Percentiles rank a stretch among this genome's conserved stretches.
Evolutionary conservation across 2,113 vertebrate species (phyloP).

Genomic region (Orientallactaga bullata): DNA sequence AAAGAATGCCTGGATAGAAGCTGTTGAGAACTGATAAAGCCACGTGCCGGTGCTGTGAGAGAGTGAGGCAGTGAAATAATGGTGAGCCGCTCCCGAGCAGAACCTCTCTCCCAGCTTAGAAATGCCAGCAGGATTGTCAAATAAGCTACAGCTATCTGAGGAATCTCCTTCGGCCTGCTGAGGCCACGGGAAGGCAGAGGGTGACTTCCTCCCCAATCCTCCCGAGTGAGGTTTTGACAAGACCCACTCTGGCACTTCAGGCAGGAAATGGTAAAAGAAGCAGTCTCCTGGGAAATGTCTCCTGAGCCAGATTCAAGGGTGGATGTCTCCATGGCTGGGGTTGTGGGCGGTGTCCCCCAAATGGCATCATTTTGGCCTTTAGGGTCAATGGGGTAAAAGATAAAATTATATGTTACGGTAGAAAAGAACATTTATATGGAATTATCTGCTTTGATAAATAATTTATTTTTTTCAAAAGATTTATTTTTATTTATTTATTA

Average conservation of each 20-base stretch:
- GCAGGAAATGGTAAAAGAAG: not conserved
- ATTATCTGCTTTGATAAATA: not conserved
- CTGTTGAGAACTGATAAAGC: not conserved
- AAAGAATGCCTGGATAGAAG: constrained; percentile 45
- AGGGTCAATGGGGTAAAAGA: not conserved
- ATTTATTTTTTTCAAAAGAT: too few species aligned
- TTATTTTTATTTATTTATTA: too few species aligned
- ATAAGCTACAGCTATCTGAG: not conserved
- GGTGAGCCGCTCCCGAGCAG: not conserved
- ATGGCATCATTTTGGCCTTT: not conserved
- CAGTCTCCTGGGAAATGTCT: not conserved
- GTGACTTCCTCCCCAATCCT: not conserved
- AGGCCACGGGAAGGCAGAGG: not conserved
- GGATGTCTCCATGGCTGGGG: not conserved
- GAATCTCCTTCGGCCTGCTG: not conserved
- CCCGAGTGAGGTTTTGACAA: not conserved
- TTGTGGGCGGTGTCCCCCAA: not conserved
- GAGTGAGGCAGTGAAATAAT: not conserved
- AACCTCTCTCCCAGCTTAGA: not conserved
- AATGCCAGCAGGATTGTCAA: not conserved
- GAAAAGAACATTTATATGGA: constrained; percentile 17
- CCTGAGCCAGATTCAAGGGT: not conserved
- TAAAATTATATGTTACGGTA: not conserved
- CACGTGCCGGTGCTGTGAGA: not conserved
- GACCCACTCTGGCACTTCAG: not conserved